Conservation (phyloP, 2,888 invertebrate species). For the Drosophila percnosoma region DNA sequence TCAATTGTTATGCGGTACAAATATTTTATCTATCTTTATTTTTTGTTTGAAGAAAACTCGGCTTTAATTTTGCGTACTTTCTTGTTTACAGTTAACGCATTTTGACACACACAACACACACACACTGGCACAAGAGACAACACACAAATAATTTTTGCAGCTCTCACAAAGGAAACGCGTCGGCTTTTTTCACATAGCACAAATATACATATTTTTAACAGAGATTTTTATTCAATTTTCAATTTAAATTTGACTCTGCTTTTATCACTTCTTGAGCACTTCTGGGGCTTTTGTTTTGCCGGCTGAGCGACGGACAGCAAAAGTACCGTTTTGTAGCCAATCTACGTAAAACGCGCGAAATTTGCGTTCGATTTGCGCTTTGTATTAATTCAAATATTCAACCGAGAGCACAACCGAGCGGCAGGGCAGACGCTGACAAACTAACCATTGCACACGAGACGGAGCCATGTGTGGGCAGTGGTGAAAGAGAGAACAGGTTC, state of each 20-base stretch:
- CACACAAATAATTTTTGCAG: conserved; percentile 31
- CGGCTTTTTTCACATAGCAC: conserved; percentile 38
- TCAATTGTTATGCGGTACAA: conserved; percentile 3
- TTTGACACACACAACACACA: conserved; percentile 20
- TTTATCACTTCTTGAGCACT: conserved; percentile 25
- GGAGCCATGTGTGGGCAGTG: conserved; percentile 13
- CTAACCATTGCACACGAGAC: conserved; percentile 45
- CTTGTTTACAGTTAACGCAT: conserved; percentile 25
- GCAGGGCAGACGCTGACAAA: conserved; percentile 71
- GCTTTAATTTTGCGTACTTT: conserved; percentile 30
- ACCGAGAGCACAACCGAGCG: conserved; percentile 70
- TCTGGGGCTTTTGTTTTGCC: conserved; percentile 42
- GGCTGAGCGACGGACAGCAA: conserved; percentile 43
- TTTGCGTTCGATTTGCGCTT: conserved; percentile 22
- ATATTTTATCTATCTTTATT: not conserved
- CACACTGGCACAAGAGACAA: conserved; percentile 7
- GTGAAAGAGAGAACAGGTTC: conserved; percentile 40
- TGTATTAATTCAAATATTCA: conserved; percentile 27
- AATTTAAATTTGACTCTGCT: conserved; percentile 29
- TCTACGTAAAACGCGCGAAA: conserved; percentile 63
- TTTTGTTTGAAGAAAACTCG: not conserved
- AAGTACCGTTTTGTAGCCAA: conserved; percentile 47
- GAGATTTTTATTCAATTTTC: conserved; percentile 25
- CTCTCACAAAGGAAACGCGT: conserved; percentile 15
- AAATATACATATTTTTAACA: conserved; percentile 19